These are phyloP conservation scores for Colius striatus DNA, from an alignment of 2,113 vertebrate genomes.

Conservation along the genomic window DNA sequence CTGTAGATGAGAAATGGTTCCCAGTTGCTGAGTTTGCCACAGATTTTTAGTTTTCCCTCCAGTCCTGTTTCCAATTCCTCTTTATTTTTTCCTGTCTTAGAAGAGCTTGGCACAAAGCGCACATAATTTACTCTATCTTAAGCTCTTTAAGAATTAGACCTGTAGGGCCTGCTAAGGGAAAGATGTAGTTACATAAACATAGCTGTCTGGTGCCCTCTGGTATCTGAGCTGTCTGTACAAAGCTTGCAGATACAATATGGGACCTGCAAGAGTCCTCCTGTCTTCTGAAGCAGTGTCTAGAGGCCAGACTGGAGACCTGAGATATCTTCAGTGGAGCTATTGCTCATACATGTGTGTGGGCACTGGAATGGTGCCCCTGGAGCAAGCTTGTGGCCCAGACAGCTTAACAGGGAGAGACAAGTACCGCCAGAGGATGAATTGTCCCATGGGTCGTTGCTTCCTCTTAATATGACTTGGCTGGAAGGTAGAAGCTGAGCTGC, in stretches of 20 bases:
- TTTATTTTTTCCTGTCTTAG: neutral
- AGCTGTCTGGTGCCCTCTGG: constrained; percentile 11
- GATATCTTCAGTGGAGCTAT: neutral
- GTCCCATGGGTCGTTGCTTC: neutral
- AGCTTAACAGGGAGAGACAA: neutral
- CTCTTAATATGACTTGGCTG: neutral
- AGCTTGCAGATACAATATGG: neutral
- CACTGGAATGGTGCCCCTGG: neutral
- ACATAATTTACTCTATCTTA: neutral
- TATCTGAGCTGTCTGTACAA: neutral
- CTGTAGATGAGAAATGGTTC: neutral
- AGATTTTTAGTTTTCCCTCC: neutral
- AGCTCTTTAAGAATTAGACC: neutral
- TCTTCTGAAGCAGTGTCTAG: neutral
- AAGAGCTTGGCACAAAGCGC: neutral
- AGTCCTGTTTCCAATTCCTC: neutral
- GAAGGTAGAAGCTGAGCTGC: neutral
- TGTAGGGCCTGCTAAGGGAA: neutral
- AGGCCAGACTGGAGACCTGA: neutral
- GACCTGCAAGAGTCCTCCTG: neutral
- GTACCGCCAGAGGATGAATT: neutral
- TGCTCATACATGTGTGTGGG: neutral
- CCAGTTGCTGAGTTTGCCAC: neutral
- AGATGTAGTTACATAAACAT: neutral
- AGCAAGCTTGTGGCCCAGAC: neutral